A percentile compares a stretch with the other conserved stretches of the same genome.
Conservation (phyloP, 2,797 vertebrate genomes). For the Novumbra hubbsi region DNA sequence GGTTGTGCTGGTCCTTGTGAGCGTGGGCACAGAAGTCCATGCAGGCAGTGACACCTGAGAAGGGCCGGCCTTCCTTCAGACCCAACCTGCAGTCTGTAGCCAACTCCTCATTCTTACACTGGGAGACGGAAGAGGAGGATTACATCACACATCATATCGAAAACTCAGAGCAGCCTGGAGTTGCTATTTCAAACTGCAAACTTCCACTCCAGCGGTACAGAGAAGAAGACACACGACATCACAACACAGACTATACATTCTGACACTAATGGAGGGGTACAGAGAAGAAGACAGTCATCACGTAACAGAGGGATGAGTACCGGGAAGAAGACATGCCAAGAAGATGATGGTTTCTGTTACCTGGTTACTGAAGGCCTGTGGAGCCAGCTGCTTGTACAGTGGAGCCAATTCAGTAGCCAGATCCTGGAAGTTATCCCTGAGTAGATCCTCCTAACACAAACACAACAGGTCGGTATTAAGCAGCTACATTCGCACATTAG, state of each 20-base stretch:
- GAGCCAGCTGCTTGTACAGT: constrained; percentile 88
- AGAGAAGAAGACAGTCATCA: no score
- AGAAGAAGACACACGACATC: neutral
- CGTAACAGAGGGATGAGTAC: no score
- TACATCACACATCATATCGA: neutral
- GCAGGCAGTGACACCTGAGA: constrained; percentile 96
- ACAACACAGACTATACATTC: no score
- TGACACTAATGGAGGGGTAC: no score
- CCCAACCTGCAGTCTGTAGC: constrained; percentile 93
- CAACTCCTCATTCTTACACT: constrained; percentile 85
- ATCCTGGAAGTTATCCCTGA: constrained; percentile 91
- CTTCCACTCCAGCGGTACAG: neutral
- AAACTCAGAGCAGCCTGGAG: neutral
- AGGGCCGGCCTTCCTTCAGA: constrained; percentile 90
- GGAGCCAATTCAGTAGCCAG: constrained; percentile 93
- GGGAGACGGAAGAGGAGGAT: constrained; percentile 17
- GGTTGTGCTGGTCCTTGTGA: constrained; percentile 99
- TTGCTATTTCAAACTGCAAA: neutral
- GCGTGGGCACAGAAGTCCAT: constrained; percentile 99
- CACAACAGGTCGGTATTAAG: neutral
- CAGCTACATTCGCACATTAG: neutral
- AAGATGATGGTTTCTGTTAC: constrained; percentile 61
- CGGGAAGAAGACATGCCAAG: no score
- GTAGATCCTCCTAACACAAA: constrained; percentile 84
- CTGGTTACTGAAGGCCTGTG: constrained; percentile 96